Base-by-base conservation (phyloP, 2,797 vertebrate species). In the Xyrichtys novacula region DNA sequence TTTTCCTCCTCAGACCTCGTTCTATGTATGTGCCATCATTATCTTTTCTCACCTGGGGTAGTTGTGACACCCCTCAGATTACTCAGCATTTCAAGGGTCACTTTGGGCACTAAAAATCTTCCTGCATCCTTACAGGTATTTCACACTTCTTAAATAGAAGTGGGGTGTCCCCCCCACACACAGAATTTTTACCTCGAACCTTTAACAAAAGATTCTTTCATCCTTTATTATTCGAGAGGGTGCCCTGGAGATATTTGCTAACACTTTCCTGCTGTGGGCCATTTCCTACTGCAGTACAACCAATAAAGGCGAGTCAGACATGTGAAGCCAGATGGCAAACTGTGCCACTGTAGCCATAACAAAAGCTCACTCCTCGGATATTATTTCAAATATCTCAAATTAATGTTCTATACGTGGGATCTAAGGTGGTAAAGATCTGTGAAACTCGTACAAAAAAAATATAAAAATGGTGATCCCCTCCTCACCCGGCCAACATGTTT, bases 131-230 rank as follows among this genome's bases (percentile, higher is more conserved):
- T 80, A 63, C 80, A 82, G 81, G 84, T 86, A 70, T 81, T 85
- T 86, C 84, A 84, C 65, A 49, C 57, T 6, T 65, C n/a, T 16
- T 23, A 65, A 52, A 44, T 15, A 32, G 65, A 55, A 43, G 57
- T 62, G 44, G 80, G 47, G 23, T 66, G 38, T 47, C 47, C 64
- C 31, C 67, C 67, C 62, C 17, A 23, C 16, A 28, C 61, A 23
- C 20, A 40, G 28, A 78, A 57, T 29, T 54, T 71, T 79, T 71
- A 75, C 65, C 73, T 76, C 65, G 43, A 60, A 68, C 61, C 15
- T 23, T 11, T 44, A 61, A 91, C 88, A 90, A 91, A 87, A 64
- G 71, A 50, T 28, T 65, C 88, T 91, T 93, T 94, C 80, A 92
- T 92, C 88, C 87, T 82, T 83, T 92, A 76, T 88, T 72, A 91